Evolutionary conservation across 2,113 vertebrate species (phyloP).

Genomic region (Siniperca knerii): DNA sequence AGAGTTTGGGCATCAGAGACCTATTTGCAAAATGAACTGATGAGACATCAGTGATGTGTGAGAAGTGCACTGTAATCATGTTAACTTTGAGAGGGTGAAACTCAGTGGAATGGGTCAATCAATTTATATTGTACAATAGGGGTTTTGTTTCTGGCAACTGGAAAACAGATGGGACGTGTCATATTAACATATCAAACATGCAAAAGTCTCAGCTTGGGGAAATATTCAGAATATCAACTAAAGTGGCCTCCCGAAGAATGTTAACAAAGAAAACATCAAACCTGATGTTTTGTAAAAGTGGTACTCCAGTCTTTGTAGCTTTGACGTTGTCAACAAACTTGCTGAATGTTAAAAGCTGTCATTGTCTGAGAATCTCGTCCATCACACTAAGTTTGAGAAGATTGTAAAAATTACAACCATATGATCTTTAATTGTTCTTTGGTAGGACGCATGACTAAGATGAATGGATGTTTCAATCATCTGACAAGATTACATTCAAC

Average conservation of each 20-base stretch:
- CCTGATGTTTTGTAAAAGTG: not conserved
- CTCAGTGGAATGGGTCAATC: slow-evolving; percentile 44
- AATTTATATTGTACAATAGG: slow-evolving; percentile 16
- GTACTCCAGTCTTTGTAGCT: not conserved
- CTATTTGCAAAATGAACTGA: slow-evolving; percentile 73
- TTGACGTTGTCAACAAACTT: not conserved
- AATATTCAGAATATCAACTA: slow-evolving; percentile 11
- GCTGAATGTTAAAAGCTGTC: not conserved
- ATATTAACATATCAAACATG: slow-evolving; percentile 34
- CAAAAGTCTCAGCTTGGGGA: not conserved
- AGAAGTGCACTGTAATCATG: slow-evolving; percentile 69
- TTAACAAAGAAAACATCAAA: not conserved
- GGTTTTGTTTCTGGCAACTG: slow-evolving; percentile 16
- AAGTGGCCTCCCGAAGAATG: not conserved
- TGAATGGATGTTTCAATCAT: slow-evolving; percentile 20
- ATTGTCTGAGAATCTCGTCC: slow-evolving; percentile 18
- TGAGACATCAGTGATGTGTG: slow-evolving; percentile 61
- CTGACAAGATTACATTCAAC: not conserved
- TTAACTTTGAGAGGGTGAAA: slow-evolving; percentile 50
- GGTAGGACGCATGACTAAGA: not conserved
- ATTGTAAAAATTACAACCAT: not conserved
- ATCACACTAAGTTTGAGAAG: not conserved
- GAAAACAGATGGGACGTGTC: slow-evolving; percentile 18
- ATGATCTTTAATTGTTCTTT: slow-evolving; percentile 1
- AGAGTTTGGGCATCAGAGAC: slow-evolving; percentile 60